Percentiles rank a stretch among this genome's conserved stretches.
Evolutionary conservation across 1,140 invertebrate species (phyloP).

Genomic region (Zaprionus taronus): DNA sequence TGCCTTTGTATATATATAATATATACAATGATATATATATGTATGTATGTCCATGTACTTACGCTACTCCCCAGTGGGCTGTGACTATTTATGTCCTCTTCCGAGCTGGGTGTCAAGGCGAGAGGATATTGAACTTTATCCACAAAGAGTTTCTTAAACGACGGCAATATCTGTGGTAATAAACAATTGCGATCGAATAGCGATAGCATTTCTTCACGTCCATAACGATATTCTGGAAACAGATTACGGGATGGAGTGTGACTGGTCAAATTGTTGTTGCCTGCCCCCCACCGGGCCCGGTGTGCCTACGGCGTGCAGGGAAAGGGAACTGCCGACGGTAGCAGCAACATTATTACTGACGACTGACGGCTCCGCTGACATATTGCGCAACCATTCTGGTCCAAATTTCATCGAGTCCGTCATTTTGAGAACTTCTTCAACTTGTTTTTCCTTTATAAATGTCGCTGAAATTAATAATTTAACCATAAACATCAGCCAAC

Average conservation of each 20-base stretch:
- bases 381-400: slow-evolving; percentile 90
- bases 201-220: slow-evolving; percentile 95
- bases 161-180: slow-evolving; percentile 88
- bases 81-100: slow-evolving; percentile 88
- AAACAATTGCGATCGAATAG: slow-evolving; percentile 89
- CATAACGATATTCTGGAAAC: slow-evolving; percentile 87
- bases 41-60: slow-evolving; percentile 20
- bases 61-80: slow-evolving; percentile 46
- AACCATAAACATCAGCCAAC: not conserved
- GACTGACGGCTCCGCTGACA: slow-evolving; percentile 85
- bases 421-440: slow-evolving; percentile 84
- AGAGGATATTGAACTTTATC: slow-evolving; percentile 92
- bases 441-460: slow-evolving; percentile 28
- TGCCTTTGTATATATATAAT: slow-evolving; percentile 41
- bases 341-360: slow-evolving; percentile 42
- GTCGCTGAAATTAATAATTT: slow-evolving; percentile 26
- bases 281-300: not conserved
- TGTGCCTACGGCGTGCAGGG: slow-evolving; percentile 35
- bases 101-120: slow-evolving; percentile 90
- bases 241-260: slow-evolving; percentile 55
- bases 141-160: slow-evolving; percentile 88
- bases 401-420: slow-evolving; percentile 91
- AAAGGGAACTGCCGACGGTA: slow-evolving; percentile 44
- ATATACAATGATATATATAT: not conserved
- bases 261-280: slow-evolving; percentile 3